phyloP scores from a whole-genome alignment of 1,140 invertebrate genomes.

The Pseudomyrmex pallidus region DNA sequence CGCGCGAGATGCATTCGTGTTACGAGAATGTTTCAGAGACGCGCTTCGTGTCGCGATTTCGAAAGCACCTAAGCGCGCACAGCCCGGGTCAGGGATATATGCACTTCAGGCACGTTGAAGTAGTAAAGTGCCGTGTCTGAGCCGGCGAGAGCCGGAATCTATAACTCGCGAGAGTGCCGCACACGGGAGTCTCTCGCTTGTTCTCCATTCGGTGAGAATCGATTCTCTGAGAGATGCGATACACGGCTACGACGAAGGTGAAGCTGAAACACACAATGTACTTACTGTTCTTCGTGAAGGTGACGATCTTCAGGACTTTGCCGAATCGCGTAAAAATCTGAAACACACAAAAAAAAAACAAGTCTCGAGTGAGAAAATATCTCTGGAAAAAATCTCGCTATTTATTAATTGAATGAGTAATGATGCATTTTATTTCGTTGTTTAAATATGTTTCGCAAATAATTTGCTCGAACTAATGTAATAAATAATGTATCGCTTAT shows the following conservation, averaged over 20 bases:
- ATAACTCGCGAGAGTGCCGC: conserved; percentile 46
- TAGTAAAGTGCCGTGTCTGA: conserved; percentile 66
- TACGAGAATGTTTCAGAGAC: background rate
- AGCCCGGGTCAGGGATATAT: conserved; percentile 4
- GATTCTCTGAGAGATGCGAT: background rate
- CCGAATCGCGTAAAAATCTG: conserved; percentile 99
- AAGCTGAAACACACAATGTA: conserved; percentile 76
- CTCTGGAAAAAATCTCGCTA: background rate
- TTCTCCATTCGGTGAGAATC: background rate
- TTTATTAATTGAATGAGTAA: background rate
- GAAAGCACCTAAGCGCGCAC: conserved; percentile 61
- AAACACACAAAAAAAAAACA: conserved; percentile 84
- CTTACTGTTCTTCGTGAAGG: conserved; percentile 99
- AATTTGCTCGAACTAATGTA: background rate
- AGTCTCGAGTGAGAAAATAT: conserved; percentile 28
- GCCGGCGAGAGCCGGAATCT: conserved; percentile 43
- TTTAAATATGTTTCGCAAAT: background rate
- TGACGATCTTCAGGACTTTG: conserved; percentile 99
- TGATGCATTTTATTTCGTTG: too few species aligned
- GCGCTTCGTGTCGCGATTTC: conserved; percentile 50
- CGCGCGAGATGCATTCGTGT: background rate
- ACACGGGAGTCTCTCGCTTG: background rate
- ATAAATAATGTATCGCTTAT: too few species aligned
- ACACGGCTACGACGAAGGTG: background rate
- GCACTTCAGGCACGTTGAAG: conserved; percentile 52